Conservation (phyloP, 2,797 vertebrate species). For the Sylvia borin region DNA sequence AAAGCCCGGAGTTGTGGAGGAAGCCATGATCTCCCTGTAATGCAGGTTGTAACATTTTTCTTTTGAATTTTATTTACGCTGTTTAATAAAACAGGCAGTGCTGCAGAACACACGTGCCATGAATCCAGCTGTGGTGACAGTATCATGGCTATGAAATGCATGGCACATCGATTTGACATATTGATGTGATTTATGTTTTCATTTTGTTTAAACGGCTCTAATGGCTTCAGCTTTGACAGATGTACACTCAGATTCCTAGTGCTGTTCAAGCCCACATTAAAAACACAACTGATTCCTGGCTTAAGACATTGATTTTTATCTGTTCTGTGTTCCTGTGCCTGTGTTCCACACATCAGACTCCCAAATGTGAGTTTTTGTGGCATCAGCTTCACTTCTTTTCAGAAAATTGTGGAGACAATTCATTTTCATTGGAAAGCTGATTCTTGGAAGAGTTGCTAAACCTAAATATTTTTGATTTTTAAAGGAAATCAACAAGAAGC, state of each 20-base stretch:
- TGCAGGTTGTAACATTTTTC: not conserved
- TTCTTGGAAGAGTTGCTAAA: not conserved
- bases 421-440: not conserved
- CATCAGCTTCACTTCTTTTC: not conserved
- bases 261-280: not conserved
- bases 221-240: conserved; percentile 12
- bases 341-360: fast-evolving
- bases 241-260: not conserved
- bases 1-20: not conserved
- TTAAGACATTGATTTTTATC: conserved; percentile 20
- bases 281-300: not conserved
- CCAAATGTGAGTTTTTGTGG: not conserved
- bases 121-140: not conserved
- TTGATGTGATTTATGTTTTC: conserved; percentile 46
- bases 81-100: conserved; percentile 34
- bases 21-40: not conserved
- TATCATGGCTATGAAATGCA: not conserved
- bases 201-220: conserved; percentile 59
- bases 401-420: not conserved
- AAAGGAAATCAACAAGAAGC: not conserved
- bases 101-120: not conserved
- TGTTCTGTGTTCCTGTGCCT: not conserved
- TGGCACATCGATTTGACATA: not conserved
- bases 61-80: conserved; percentile 37
- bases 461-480: not conserved